phyloP scores from a whole-genome alignment of 2,113 vertebrate species.

The Xiphophorus hellerii region DNA sequence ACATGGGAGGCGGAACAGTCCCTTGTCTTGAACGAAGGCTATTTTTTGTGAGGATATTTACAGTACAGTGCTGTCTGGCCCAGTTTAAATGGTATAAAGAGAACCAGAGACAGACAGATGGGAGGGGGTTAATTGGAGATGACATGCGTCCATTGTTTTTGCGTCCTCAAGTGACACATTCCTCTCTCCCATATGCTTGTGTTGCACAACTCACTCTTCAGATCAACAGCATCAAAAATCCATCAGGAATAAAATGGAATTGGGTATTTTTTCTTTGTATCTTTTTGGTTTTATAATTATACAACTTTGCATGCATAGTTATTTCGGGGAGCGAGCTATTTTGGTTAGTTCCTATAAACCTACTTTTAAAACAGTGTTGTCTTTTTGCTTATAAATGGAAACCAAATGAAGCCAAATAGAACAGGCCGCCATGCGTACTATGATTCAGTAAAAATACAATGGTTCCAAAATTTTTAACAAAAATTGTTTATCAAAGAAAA shows the following conservation, averaged over 20 bases:
- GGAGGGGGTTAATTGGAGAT: conserved; percentile 68
- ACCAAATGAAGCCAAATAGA: not conserved
- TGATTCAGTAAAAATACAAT: not conserved
- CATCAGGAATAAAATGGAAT: conserved; percentile 12
- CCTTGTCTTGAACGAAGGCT: not conserved
- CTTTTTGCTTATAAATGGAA: not conserved
- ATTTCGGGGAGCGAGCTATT: not conserved
- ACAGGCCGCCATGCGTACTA: not conserved
- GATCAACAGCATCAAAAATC: conserved; percentile 9
- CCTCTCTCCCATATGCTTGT: conserved; percentile 53
- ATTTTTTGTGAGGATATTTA: conserved; percentile 11
- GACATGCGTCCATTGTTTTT: conserved; percentile 68
- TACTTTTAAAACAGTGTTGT: not conserved
- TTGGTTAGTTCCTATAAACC: not conserved
- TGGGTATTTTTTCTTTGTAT: not conserved
- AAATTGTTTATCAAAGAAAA: not conserved
- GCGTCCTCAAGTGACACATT: conserved; percentile 58
- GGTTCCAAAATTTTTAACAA: not conserved
- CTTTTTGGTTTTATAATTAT: not conserved
- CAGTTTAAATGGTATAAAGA: conserved; percentile 32
- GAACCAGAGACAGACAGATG: conserved; percentile 57
- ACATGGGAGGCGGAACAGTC: not conserved
- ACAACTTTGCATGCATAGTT: not conserved
- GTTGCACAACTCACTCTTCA: conserved; percentile 37
- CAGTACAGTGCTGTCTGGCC: conserved; percentile 40